phyloP scores from a whole-genome alignment of 2,888 invertebrate species.

The Cephus nigrinus region DNA sequence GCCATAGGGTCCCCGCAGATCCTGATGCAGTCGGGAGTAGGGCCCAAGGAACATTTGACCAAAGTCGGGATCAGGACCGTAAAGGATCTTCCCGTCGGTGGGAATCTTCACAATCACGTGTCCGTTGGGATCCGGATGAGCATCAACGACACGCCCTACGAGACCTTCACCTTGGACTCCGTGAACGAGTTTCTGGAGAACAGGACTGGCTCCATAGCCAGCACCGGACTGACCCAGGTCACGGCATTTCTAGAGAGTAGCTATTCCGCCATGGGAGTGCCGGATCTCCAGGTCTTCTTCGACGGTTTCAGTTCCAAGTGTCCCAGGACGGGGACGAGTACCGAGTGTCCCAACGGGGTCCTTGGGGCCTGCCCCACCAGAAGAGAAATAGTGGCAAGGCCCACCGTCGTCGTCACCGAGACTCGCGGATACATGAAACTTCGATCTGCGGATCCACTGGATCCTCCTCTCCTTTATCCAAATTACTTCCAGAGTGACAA shows the following conservation, averaged over 20 bases:
- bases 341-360: constrained; percentile 50
- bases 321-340: constrained; percentile 44
- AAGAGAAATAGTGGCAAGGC: constrained; percentile 60
- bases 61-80: constrained; percentile 50
- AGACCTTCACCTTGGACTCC: constrained; percentile 51
- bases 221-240: constrained; percentile 66
- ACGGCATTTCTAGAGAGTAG: constrained; percentile 61
- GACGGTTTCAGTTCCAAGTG: constrained; percentile 64
- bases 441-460: constrained; percentile 73
- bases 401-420: constrained; percentile 48
- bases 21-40: constrained; percentile 70
- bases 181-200: constrained; percentile 57
- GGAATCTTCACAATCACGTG: constrained; percentile 62
- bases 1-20: constrained; percentile 69
- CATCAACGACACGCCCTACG: constrained; percentile 50
- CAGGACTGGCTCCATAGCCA: constrained; percentile 61
- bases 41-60: constrained; percentile 65
- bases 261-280: constrained; percentile 52
- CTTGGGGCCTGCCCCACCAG: constrained; percentile 45
- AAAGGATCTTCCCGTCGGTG: constrained; percentile 58
- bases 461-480: constrained; percentile 76
- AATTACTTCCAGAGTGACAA: constrained; percentile 77
- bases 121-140: constrained; percentile 54
- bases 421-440: constrained; percentile 73
- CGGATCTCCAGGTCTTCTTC: constrained; percentile 65